Conservation (phyloP, 1,140 invertebrate genomes). For the Drosophila obscura region DNA sequence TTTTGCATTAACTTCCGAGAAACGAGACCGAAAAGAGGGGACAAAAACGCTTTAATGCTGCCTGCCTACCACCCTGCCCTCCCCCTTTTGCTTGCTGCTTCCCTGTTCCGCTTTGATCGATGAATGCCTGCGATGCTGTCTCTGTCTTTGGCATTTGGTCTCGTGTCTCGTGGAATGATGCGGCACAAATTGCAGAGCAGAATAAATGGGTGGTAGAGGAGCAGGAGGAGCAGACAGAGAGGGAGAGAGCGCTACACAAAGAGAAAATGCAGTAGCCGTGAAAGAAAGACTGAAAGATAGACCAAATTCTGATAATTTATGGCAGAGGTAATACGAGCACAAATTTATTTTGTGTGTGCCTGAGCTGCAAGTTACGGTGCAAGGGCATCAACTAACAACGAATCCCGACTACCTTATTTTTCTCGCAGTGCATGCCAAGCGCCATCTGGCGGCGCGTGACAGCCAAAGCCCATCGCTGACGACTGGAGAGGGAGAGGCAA, state of each 20-base stretch:
- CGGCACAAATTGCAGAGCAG: slow-evolving; percentile 45
- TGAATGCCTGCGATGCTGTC: slow-evolving; percentile 19
- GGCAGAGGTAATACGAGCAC: too few relatives aligned
- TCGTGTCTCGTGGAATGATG: slow-evolving; percentile 68
- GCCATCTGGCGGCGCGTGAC: slow-evolving; percentile 71
- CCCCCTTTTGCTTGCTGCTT: not conserved
- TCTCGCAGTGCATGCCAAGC: slow-evolving; percentile 59
- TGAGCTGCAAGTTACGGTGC: too few relatives aligned
- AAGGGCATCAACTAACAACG: too few relatives aligned
- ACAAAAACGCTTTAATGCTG: slow-evolving; percentile 34
- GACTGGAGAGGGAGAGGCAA: slow-evolving; percentile 45
- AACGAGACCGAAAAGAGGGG: slow-evolving; percentile 20
- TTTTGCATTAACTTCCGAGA: slow-evolving; percentile 77
- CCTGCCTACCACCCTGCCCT: not conserved
- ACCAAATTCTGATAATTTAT: too few relatives aligned
- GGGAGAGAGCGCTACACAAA: slow-evolving; percentile 20
- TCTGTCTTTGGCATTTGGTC: slow-evolving; percentile 55
- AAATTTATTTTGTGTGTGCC: too few relatives aligned
- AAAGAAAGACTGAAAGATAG: too few relatives aligned
- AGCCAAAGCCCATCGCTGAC: slow-evolving; percentile 52
- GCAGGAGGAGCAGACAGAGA: not conserved
- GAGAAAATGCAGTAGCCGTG: slow-evolving; percentile 1
- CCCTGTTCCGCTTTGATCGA: slow-evolving; percentile 27
- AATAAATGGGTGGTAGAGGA: slow-evolving; percentile 20
- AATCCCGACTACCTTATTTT: slow-evolving; percentile 14